A percentile compares a stretch with the other conserved stretches of the same genome.
Evolutionary conservation across 2,888 invertebrate species (phyloP).

Genomic region (Nipponacmea schrenckii): DNA sequence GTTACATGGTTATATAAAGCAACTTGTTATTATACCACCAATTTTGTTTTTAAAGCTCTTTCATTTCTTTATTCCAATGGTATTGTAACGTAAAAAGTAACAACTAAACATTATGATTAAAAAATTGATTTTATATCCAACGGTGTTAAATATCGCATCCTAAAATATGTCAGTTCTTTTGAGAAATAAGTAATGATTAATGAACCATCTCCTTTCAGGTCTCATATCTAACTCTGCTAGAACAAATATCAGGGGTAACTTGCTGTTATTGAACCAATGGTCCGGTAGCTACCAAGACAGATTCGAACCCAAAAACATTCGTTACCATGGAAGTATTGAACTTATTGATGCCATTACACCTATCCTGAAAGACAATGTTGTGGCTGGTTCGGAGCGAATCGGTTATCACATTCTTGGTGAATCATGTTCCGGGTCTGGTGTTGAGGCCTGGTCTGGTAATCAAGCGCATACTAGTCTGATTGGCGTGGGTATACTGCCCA

Average conservation of each 20-base stretch:
- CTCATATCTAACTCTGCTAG: constrained; percentile 42
- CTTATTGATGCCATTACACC: constrained; percentile 30
- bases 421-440: constrained; percentile 23
- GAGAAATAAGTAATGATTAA: too few relatives aligned
- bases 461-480: constrained; percentile 36
- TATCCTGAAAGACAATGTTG: constrained; percentile 45
- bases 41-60: too few relatives aligned
- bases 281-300: constrained; percentile 53
- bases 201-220: constrained; percentile 32
- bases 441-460: constrained; percentile 37
- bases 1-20: too few relatives aligned
- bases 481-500: constrained; percentile 34
- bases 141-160: too few relatives aligned
- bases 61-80: too few relatives aligned
- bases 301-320: constrained; percentile 40
- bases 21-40: too few relatives aligned
- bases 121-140: too few relatives aligned
- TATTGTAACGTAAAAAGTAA: too few relatives aligned
- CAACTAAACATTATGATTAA: too few relatives aligned
- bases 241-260: constrained; percentile 44
- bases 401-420: constrained; percentile 44
- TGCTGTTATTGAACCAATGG: constrained; percentile 48
- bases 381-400: constrained; percentile 52
- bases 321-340: constrained; percentile 49
- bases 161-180: too few relatives aligned